Percentiles rank a stretch among this genome's conserved stretches.
Conservation (phyloP, 2,797 vertebrate genomes). For the Hyperoplus immaculatus region DNA sequence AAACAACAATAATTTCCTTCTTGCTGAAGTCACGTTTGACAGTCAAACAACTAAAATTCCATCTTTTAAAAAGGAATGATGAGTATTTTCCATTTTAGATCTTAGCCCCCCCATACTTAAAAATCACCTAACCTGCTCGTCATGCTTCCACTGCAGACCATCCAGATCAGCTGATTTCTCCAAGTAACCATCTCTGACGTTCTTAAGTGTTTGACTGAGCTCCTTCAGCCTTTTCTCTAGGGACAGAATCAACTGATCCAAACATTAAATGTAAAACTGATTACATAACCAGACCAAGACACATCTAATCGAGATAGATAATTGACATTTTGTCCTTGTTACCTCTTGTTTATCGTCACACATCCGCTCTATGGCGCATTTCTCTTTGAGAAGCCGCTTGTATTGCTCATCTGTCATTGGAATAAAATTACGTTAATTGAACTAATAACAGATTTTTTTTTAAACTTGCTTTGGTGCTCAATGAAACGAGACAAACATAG, state of each 20-base stretch:
- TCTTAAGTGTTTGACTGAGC: slow-evolving; percentile 74
- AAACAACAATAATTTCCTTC: background rate
- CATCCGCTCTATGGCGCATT: slow-evolving; percentile 79
- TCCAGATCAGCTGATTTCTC: slow-evolving; percentile 77
- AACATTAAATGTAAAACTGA: slow-evolving; percentile 8
- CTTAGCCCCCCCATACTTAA: too few relatives aligned
- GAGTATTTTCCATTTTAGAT: background rate
- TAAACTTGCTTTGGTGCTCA: too few relatives aligned
- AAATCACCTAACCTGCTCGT: slow-evolving; percentile 72
- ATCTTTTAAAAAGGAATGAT: background rate
- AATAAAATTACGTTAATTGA: background rate
- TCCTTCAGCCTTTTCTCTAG: slow-evolving; percentile 79
- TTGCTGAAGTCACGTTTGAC: too few relatives aligned
- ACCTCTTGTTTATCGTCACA: slow-evolving; percentile 85
- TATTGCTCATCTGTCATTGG: slow-evolving; percentile 57
- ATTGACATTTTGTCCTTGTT: slow-evolving; percentile 8
- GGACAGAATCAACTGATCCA: slow-evolving; percentile 77
- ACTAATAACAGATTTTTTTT: too few relatives aligned
- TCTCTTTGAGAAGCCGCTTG: slow-evolving; percentile 77
- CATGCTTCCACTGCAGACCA: slow-evolving; percentile 63
- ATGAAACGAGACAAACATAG: too few relatives aligned
- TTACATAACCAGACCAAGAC: background rate
- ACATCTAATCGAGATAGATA: background rate
- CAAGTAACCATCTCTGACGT: slow-evolving; percentile 74
- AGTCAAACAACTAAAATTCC: background rate